Evolutionary conservation across 2,113 vertebrate species (phyloP), one percentile per base, ranked within the genome.

Genomic region (Atherinomorus stipes): DNA sequence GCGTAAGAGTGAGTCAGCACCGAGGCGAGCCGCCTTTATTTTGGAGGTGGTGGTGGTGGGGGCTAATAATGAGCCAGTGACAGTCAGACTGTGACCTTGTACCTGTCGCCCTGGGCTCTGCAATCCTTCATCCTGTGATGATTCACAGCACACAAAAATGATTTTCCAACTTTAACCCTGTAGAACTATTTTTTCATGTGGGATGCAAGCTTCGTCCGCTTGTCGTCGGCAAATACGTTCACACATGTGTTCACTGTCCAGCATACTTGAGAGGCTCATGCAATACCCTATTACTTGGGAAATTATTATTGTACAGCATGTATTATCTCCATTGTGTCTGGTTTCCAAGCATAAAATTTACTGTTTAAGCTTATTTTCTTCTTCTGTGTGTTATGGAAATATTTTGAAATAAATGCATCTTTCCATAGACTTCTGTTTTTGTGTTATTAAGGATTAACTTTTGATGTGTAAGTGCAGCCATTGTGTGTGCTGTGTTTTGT

Each of bases 361-460:
- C 47, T 50, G 42, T 77, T 78, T 74, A 84, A 74, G 64, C 56
- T 15, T 71, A 37, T 85, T 87, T 68, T 88, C 77, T 70, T 86
- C 79, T 64, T 38, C 71, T 80, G 88, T 84, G 81, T 88, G 78
- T 87, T 54, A 65, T 37, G 21, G 64, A 77, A 92, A 81, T 92
- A 92, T 93, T 93, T 93, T 93, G 80, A 89, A 90, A 90, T 90
- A 91, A 91, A 93, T 40, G 37, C 70, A 78, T 86, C 70, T 89
- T 89, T 88, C 76, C 84, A 87, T 77, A 76, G 50, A 81, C 28
- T 54, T 38, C 26, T 44, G 3, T 38, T 22, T 57, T 71, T 57
- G 10, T 50, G 58, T 52, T 71, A 12, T 54, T 59, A 0, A 31
- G 4, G 15, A 19, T 40, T 7, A 6, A 40, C 45, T 23, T 42